These are phyloP conservation scores for Taxidea taxus DNA, from an alignment of 2,113 vertebrate species.

Conservation along the genomic window DNA sequence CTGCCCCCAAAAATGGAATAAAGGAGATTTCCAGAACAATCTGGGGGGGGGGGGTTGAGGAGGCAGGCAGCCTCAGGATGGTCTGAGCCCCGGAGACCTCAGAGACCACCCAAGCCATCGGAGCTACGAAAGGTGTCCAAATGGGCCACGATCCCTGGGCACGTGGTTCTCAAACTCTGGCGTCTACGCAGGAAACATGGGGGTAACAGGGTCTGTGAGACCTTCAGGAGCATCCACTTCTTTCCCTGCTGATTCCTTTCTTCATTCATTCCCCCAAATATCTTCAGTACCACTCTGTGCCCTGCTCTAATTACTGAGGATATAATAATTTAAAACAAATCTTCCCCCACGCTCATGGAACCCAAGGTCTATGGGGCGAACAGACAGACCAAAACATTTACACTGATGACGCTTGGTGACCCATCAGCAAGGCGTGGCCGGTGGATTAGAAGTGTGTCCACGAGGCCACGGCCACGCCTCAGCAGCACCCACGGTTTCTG, in stretches of 20 bases:
- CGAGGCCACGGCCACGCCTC: accelerated
- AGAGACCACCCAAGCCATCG: neutral
- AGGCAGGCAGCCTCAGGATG: neutral
- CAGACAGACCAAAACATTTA: neutral
- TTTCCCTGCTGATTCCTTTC: neutral
- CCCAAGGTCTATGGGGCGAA: neutral
- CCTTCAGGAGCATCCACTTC: accelerated
- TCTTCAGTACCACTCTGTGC: too few species aligned
- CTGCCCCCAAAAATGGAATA: neutral
- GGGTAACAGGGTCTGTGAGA: neutral
- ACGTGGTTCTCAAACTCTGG: neutral
- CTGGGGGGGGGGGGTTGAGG: accelerated
- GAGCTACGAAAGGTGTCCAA: neutral
- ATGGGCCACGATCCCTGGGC: accelerated
- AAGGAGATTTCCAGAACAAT: neutral
- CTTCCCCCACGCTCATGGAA: neutral
- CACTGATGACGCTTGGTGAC: neutral
- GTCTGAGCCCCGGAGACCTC: neutral
- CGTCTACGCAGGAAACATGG: accelerated
- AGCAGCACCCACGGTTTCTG: neutral
- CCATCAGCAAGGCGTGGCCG: too few species aligned
- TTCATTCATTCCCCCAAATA: too few species aligned
- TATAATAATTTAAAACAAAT: neutral
- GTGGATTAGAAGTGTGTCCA: neutral
- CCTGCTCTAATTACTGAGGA: neutral